Evolutionary conservation across 2,888 invertebrate species (phyloP), one percentile per base, ranked within the genome.

Genomic region (Apamea crenata): DNA sequence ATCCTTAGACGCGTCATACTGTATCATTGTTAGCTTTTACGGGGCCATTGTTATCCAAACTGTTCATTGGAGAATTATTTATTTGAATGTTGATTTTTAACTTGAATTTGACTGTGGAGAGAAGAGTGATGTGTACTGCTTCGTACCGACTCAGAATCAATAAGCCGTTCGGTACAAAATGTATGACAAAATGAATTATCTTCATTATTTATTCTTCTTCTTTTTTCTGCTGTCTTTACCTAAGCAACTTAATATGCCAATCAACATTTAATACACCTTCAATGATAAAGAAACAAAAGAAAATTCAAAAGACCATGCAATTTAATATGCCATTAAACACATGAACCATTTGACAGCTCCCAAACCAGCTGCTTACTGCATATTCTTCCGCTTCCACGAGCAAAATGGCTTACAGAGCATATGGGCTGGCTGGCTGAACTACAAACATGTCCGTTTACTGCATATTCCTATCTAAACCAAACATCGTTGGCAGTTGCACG

Each of bases 401-500:
- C 85, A 63, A 85, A 84, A 75, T 87, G 74, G 85, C 81, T 80
- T 80, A 75, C 61, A 56, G n/a, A 80, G 50, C 77, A 84, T 63
- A 78, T 77, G 83, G 44, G 40, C 69, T 72, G 70, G 59, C 4
- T 47, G 53, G 2, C n/a, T 53, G 53, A 50, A 67, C 77, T 70
- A 72, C 40, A 50, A 77, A 78, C 78, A 74, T 79, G 72, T 61
- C 47, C 56, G 61, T 79, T 84, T 70, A 77, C 66, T 87, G 70
- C 78, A 81, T 79, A 72, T 50, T 79, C 40, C 65, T 87, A 84
- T 86, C 88, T 83, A 72, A 77, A 78, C 77, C 71, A 81, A 80
- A 82, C 74, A 78, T 80, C 32, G 74, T 47, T 74, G 61, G 21
- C 65, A 63, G 81, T 82, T 89, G 84, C 88, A 88, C 88, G 88